Evolutionary conservation across 2,113 vertebrate genomes (phyloP), one percentile per base, ranked within the genome.

Genomic region (Gobius niger): DNA sequence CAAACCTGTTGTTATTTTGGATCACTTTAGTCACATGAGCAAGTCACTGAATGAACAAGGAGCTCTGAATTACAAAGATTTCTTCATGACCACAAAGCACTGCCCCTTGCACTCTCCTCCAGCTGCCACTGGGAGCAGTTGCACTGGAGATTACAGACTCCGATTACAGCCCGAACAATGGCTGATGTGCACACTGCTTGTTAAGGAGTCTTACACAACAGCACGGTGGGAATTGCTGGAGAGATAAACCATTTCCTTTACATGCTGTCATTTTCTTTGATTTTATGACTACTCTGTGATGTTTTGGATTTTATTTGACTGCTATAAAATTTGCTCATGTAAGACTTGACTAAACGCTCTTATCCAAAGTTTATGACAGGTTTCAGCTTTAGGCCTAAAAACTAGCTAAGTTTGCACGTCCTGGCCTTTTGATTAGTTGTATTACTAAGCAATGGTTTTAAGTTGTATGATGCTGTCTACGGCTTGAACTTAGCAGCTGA

Each of bases 141-240:
- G 82, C 80, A 80, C 77, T 67, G 53, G 80, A 81, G 83, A 87
- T 89, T 89, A 34, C 24, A 87, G 50, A 6, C 70, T 72, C 82
- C 85, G 87, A 85, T 86, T 89, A 86, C 68, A 75, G 83, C 59
- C 82, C 82, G 74, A 78, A 61, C 62, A 76, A 63, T 63, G 54
- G 63, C 63, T 56, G 69, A 80, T 84, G 75, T 75, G 49, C 24
- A 34, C 24, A 34, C 78, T 80, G 64, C 72, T 85, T 19, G 82
- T 86, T 85, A 86, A 71, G 16, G 63, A 56, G 69, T 62, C 62
- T 83, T 82, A 82, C 54, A 72, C 40, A 54, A 51, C 67, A 68
- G 40, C 72, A 68, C 15, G 11, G 12, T 56, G 65, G 44, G 83
- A 78, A 85, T 85, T 70, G 0, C 16, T 8, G 9, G 42, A 7